These are phyloP conservation scores for Drosophila lacertosa DNA, from an alignment of 1,140 invertebrate genomes.

Conservation along the genomic window DNA sequence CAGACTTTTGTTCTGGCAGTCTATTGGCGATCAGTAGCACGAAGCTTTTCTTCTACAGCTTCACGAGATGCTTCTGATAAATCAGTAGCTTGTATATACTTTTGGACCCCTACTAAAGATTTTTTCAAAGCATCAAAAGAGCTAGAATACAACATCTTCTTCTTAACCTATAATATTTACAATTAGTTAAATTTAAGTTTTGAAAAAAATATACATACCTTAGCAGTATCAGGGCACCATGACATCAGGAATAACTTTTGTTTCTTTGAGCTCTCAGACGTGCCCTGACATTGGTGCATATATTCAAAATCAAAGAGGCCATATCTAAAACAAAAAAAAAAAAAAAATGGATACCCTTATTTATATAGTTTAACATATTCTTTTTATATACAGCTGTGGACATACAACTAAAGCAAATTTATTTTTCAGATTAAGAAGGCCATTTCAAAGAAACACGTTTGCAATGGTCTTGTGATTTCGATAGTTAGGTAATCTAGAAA, in stretches of 20 bases:
- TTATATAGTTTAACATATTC: slow-evolving; percentile 1
- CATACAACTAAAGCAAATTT: no score
- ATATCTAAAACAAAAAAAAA: slow-evolving; percentile 86
- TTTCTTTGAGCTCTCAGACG: slow-evolving; percentile 96
- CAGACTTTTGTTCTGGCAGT: slow-evolving; percentile 51
- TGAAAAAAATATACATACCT: slow-evolving; percentile 83
- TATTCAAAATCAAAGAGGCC: slow-evolving; percentile 98
- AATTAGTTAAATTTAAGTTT: not conserved
- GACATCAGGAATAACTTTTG: slow-evolving; percentile 98
- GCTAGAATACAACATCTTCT: slow-evolving; percentile 99
- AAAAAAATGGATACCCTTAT: no score
- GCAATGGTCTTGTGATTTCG: no score
- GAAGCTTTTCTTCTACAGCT: slow-evolving; percentile 95
- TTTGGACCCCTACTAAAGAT: slow-evolving; percentile 97
- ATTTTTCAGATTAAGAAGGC: no score
- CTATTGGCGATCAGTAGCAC: slow-evolving; percentile 96
- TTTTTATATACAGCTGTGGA: not conserved
- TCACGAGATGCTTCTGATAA: slow-evolving; percentile 95
- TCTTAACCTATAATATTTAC: slow-evolving; percentile 89
- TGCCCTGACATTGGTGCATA: slow-evolving; percentile 97
- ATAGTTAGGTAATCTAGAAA: no score
- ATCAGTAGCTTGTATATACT: slow-evolving; percentile 98
- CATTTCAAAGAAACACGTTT: no score
- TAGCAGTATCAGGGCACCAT: slow-evolving; percentile 98
- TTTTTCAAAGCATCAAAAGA: slow-evolving; percentile 98